phyloP scores from a whole-genome alignment of 2,888 invertebrate genomes.

The Adineta ricciae region DNA sequence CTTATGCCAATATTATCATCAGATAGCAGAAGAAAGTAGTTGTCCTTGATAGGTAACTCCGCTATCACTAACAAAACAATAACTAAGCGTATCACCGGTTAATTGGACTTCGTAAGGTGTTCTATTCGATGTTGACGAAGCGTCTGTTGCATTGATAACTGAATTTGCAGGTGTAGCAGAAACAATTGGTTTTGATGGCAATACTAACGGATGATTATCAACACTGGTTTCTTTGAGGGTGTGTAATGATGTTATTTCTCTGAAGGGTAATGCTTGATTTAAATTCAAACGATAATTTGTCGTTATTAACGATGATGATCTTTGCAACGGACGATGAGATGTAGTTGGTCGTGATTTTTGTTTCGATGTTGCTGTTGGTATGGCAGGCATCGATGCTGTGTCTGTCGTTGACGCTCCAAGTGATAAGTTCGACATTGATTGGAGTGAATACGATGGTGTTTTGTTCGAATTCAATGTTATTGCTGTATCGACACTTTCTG shows the following conservation, averaged over 20 bases:
- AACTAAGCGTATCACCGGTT: background rate
- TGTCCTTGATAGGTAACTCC: background rate
- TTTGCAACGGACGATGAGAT: background rate
- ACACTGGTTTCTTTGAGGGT: background rate
- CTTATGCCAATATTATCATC: background rate
- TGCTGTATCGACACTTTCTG: background rate
- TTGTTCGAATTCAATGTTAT: background rate
- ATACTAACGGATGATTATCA: background rate
- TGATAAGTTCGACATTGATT: background rate
- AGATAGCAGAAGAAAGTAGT: background rate
- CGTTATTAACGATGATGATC: background rate
- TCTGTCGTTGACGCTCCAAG: background rate
- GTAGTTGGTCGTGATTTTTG: background rate
- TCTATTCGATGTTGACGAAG: background rate
- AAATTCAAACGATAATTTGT: background rate
- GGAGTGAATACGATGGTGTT: background rate
- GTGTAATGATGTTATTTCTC: background rate
- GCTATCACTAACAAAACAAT: background rate
- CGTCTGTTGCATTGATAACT: background rate
- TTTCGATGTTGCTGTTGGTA: background rate
- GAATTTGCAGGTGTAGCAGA: background rate
- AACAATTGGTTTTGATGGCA: background rate
- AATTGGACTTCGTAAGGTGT: background rate
- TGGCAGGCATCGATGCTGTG: background rate
- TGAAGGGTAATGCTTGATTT: background rate